Evolutionary conservation across 2,113 vertebrate species (phyloP).

Genomic region (Gasterosteus aculeatus): DNA sequence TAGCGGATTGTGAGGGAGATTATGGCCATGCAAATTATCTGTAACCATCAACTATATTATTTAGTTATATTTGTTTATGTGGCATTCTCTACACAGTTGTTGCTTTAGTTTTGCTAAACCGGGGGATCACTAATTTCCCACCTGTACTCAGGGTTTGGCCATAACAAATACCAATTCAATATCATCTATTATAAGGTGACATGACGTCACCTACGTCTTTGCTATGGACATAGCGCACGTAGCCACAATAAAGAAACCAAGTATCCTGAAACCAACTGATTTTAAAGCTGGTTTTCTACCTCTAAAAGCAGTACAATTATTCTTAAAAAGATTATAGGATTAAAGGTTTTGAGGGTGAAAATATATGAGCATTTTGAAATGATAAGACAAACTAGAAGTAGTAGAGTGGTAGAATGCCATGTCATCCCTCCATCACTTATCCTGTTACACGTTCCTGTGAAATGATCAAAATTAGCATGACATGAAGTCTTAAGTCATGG

Average conservation of each 20-base stretch:
- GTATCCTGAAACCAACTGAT: background rate
- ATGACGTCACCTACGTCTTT: background rate
- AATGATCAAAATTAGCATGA: background rate
- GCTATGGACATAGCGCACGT: background rate
- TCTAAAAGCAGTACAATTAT: background rate
- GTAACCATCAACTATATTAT: background rate
- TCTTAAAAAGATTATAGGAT: background rate
- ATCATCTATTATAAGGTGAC: background rate
- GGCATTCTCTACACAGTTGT: background rate
- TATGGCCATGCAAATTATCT: background rate
- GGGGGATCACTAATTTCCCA: background rate
- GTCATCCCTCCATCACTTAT: background rate
- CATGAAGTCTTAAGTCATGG: constrained; percentile 1
- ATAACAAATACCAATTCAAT: background rate
- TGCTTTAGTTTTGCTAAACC: background rate
- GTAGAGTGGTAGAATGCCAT: background rate
- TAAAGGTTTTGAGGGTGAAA: background rate
- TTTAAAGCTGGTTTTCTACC: background rate
- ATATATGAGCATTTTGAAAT: constrained; percentile 4
- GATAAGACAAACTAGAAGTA: background rate
- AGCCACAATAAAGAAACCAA: background rate
- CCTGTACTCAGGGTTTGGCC: background rate
- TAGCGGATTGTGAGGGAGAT: background rate
- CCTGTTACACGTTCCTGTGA: background rate
- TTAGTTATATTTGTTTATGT: background rate